Evolutionary conservation across 2,888 invertebrate genomes (phyloP), one percentile per base, ranked within the genome.

Genomic region (Tachina grossa): DNA sequence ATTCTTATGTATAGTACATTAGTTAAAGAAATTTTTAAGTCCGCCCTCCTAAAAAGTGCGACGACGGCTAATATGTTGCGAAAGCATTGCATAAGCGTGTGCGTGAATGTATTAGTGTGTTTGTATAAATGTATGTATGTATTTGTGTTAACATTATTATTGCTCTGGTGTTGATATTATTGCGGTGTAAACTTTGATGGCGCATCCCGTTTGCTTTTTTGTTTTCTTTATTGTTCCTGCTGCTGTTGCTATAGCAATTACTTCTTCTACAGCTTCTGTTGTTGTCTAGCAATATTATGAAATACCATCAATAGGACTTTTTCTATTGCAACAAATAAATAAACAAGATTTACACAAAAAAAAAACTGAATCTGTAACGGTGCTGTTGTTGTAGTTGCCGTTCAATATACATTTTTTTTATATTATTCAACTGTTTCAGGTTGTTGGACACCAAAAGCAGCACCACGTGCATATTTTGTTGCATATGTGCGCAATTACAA

Each of bases 121-220:
- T 22, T 22, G 22, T 22, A 22, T 22, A 22, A 11, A 43, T 31
- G 8, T 47, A 4, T 16, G 31, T 31, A 4, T 31, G 31, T 63
- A 22, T 16, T 19, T 51, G 14, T 51, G n/a, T 80, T 80, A 53
- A 39, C 43, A n/a, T 19, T 76, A 39, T 61, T 69, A 22, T 65
- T 83, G 71, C 65, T 68, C 61, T 77, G 61, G 71, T 87, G 84
- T 85, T 85, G 83, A 83, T 83, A 80, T 85, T 83, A 80, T 85
- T 87, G 85, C 80, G 76, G 74, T 84, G 87, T 80, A 85, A 85
- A 85, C 80, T 87, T 87, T 84, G 72, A 79, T 83, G 83, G 59
- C 59, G 79, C 76, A 79, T 82, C 72, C 80, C 74, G 72, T 80
- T 83, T 79, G 53, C 19, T 39, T 57, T 75, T 57, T 45, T 61